A percentile compares a stretch with the other conserved stretches of the same genome.
Evolutionary conservation across 2,797 vertebrate genomes (phyloP).

Genomic region (Muraenolepis orangiensis): DNA sequence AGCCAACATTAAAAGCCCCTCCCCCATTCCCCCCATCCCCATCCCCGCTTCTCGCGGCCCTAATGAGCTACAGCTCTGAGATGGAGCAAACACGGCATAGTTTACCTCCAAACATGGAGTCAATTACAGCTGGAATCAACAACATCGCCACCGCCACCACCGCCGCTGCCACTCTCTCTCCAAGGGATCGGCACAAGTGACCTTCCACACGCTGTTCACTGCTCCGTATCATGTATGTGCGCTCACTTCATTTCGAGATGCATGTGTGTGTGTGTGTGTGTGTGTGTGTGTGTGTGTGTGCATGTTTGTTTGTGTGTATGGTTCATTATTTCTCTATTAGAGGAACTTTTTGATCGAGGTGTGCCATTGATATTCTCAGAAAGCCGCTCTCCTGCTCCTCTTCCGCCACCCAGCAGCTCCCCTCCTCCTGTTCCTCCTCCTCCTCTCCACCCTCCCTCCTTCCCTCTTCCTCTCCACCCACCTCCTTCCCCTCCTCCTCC

Average conservation of each 20-base stretch:
- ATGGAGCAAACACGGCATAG: slow-evolving; percentile 40
- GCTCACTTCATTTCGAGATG: neutral
- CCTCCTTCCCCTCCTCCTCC: no score
- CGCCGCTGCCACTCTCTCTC: neutral
- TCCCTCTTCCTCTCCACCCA: no score
- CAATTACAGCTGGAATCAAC: slow-evolving; percentile 59
- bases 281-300: neutral
- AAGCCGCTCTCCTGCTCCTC: no score
- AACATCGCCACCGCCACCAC: slow-evolving; percentile 31
- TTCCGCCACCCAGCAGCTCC: no score
- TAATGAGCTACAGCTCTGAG: slow-evolving; percentile 45
- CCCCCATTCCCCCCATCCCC: no score
- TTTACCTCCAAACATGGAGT: slow-evolving; percentile 54
- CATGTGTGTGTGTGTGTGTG: neutral
- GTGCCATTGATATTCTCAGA: slow-evolving; percentile 42
- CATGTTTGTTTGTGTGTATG: neutral
- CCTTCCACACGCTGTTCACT: no score
- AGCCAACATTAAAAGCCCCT: slow-evolving; percentile 14
- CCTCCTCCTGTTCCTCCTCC: no score
- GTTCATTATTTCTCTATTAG: slow-evolving; percentile 67
- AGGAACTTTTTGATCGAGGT: slow-evolving; percentile 34
- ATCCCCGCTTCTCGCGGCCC: neutral
- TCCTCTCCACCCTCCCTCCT: no score
- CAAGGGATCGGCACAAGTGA: slow-evolving; percentile 7
- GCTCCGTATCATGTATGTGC: neutral